phyloP scores from a whole-genome alignment of 2,888 invertebrate genomes.

The Phasia obesa region DNA sequence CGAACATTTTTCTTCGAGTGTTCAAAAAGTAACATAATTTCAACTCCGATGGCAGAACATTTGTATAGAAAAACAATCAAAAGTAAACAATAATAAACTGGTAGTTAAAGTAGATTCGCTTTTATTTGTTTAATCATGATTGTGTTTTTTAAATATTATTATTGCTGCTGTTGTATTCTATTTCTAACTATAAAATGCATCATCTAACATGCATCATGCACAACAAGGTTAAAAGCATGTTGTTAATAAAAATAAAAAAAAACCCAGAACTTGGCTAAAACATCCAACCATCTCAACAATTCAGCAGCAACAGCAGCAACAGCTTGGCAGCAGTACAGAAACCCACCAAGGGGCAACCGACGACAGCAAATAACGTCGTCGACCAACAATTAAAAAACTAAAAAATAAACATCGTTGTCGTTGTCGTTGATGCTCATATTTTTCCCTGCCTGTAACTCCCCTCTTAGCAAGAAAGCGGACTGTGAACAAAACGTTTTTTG shows the following conservation, averaged over 20 bases:
- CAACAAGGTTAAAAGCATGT: conserved; percentile 66
- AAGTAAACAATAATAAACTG: conserved; percentile 49
- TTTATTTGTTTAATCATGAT: conserved; percentile 69
- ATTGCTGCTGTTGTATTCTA: conserved; percentile 38
- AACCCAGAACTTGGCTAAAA: conserved; percentile 42
- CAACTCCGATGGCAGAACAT: conserved; percentile 27
- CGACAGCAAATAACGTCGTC: neutral
- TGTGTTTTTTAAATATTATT: conserved; percentile 17
- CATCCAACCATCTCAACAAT: neutral
- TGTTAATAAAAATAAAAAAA: conserved; percentile 43
- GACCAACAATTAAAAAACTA: conserved; percentile 17
- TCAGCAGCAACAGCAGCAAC: conserved; percentile 21
- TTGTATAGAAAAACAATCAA: neutral
- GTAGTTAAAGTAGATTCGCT: conserved; percentile 63
- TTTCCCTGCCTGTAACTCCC: neutral
- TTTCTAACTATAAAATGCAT: conserved; percentile 69
- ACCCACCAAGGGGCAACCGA: conserved; percentile 4
- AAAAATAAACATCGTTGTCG: conserved; percentile 4
- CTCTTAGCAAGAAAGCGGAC: neutral
- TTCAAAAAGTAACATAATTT: conserved; percentile 40
- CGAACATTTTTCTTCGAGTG: conserved; percentile 18
- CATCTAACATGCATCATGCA: conserved; percentile 66
- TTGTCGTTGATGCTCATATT: conserved; percentile 24
- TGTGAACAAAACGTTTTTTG: conserved; percentile 6
- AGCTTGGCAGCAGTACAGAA: conserved; percentile 16